Base-by-base conservation (phyloP, 2,888 invertebrate genomes). In the Nomada goodeniana region DNA sequence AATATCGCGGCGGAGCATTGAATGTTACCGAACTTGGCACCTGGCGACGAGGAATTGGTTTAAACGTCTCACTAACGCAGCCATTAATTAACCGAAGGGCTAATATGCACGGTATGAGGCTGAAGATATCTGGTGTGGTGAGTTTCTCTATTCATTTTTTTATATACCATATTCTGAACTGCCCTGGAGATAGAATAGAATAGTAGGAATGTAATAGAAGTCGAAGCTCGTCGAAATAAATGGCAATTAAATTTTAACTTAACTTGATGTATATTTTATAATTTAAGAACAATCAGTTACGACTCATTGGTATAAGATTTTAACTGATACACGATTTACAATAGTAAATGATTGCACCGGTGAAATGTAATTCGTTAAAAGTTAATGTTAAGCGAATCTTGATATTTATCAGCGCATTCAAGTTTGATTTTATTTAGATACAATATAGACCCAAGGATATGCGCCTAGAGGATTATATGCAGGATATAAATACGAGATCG, bases 51-150 rank as follows among this genome's bases (percentile, higher is more conserved):
- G 36, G 23, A 15, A 67, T 47, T 4, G 90, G 91, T 15, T 70
- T 92, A 0, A 82, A 70, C 9, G 70, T 91, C 44, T 85, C 82
- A 5, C 64, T 91, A 20, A 87, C 76, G 0, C 88, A 90, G 61
- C 73, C 82, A 11, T 81, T 90, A 84, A 88, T 91, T 65, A 68
- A 59, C 1, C 88, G 92, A 64, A 84, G 92, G 47, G 68, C 87
- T 0, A 89, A 92, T 74, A 86, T 90, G 78, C 90, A 91, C 36
- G 92, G 92, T 10, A 86, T 92, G 84, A 89, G 75, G 61, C 57
- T 92, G 44, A 88, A 87, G 64, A 88, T 89, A 61, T 88, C 89
- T n/a, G 86, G 82, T 1, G 85, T 92, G 64, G 92, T 92, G 73
- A 84, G 91, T 89, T 61, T 15, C 7, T 36, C 2, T 13, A 23